These are phyloP conservation scores for Acomys russatus DNA, from an alignment of 2,797 vertebrate genomes.

Conservation along the genomic window DNA sequence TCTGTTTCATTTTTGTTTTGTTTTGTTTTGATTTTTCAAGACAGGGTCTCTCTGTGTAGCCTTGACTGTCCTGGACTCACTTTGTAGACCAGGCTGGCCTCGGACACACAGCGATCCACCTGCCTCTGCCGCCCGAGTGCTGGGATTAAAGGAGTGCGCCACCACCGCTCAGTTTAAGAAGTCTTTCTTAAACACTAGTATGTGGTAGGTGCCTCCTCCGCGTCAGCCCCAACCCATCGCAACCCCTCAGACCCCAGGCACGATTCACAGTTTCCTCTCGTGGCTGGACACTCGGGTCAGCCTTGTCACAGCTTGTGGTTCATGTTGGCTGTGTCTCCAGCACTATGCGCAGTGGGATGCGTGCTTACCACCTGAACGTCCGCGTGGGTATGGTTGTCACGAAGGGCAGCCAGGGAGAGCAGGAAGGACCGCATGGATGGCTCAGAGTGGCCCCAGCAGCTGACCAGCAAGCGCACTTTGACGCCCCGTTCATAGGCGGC, in stretches of 20 bases:
- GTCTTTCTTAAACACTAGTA: not conserved
- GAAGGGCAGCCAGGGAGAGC: conserved; percentile 92
- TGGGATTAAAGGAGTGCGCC: too few species aligned
- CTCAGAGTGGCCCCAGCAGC: conserved; percentile 92
- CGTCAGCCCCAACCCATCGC: not conserved
- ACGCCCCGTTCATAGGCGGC: conserved; percentile 90
- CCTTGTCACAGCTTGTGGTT: not conserved
- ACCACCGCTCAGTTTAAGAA: not conserved
- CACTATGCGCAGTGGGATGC: fast-evolving
- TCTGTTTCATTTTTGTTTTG: not conserved
- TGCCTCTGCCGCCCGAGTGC: too few species aligned
- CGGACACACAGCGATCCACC: too few species aligned
- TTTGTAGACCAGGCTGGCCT: too few species aligned
- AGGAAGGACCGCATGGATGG: conserved; percentile 94
- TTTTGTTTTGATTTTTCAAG: too few species aligned
- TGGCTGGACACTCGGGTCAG: fast-evolving
- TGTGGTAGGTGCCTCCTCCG: not conserved
- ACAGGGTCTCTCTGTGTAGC: too few species aligned
- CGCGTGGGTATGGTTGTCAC: conserved; percentile 87
- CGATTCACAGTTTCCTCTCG: not conserved
- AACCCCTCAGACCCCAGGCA: not conserved
- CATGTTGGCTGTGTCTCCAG: not conserved
- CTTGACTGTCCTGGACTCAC: too few species aligned
- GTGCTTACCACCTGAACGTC: conserved; percentile 94
- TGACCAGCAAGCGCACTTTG: conserved; percentile 91